Evolutionary conservation across 2,888 invertebrate species (phyloP).

Genomic region (Scaeva pyrastri): DNA sequence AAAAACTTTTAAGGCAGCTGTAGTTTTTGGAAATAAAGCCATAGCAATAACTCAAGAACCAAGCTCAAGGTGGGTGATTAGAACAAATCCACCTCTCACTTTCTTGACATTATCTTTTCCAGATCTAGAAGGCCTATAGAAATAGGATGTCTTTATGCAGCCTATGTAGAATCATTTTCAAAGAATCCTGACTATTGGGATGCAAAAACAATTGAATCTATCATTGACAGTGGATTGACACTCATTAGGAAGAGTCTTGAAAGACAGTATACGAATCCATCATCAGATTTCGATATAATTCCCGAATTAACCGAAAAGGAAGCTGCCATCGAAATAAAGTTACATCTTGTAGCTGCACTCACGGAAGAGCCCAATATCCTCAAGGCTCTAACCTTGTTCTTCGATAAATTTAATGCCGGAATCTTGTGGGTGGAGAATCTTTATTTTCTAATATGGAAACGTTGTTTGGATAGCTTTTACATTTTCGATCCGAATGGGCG

Average conservation of each 20-base stretch:
- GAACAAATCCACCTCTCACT: not conserved
- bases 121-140: slow-evolving; percentile 79
- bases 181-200: slow-evolving; percentile 81
- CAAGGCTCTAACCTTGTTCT: slow-evolving; percentile 80
- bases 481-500: slow-evolving; percentile 87
- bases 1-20: slow-evolving; percentile 79
- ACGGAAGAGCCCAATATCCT: slow-evolving; percentile 80
- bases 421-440: slow-evolving; percentile 79
- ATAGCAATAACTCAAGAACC: slow-evolving; percentile 36
- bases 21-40: slow-evolving; percentile 79
- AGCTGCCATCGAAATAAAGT: slow-evolving; percentile 78
- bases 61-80: not conserved
- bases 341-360: slow-evolving; percentile 79
- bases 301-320: slow-evolving; percentile 79
- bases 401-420: slow-evolving; percentile 79
- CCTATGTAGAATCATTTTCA: slow-evolving; percentile 80
- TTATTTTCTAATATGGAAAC: slow-evolving; percentile 84
- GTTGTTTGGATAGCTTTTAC: slow-evolving; percentile 85
- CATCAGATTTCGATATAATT: slow-evolving; percentile 80
- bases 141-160: slow-evolving; percentile 80
- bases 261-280: slow-evolving; percentile 78
- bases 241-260: slow-evolving; percentile 77
- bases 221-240: slow-evolving; percentile 78
- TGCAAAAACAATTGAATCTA: slow-evolving; percentile 79
- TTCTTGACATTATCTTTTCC: slow-evolving; percentile 57